Evolutionary conservation across 1,140 invertebrate species (phyloP).

Genomic region (Aporrectodea caliginosa): DNA sequence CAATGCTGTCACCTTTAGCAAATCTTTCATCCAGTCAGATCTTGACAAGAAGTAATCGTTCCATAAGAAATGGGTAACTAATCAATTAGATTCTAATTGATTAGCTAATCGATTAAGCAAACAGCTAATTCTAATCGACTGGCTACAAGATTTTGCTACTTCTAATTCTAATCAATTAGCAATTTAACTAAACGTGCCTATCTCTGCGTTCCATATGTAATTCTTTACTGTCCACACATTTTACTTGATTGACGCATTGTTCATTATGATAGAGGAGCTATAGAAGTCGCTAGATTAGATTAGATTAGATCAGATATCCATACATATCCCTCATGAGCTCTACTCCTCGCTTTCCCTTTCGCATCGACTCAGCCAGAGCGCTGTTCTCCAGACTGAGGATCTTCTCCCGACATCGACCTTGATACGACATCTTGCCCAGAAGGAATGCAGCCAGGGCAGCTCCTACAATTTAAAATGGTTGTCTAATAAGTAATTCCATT

Average conservation of each 20-base stretch:
- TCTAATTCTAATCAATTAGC: not conserved
- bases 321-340: constrained; percentile 4
- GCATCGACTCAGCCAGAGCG: constrained; percentile 61
- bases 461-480: no score
- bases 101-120: not conserved
- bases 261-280: not conserved
- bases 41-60: no score
- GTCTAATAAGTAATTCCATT: not conserved
- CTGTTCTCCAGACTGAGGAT: constrained; percentile 68
- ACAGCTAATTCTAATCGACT: not conserved
- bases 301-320: not conserved
- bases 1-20: not conserved
- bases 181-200: not conserved
- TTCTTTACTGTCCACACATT: no score
- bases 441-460: constrained; percentile 69
- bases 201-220: no score
- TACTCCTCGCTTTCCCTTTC: constrained; percentile 47
- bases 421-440: constrained; percentile 71
- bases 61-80: no score
- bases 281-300: not conserved
- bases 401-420: constrained; percentile 68
- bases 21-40: not conserved
- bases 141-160: not conserved
- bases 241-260: no score
- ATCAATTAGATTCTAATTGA: no score